These are phyloP conservation scores for Phortica magna DNA, from an alignment of 2,888 invertebrate genomes.

Conservation along the genomic window DNA sequence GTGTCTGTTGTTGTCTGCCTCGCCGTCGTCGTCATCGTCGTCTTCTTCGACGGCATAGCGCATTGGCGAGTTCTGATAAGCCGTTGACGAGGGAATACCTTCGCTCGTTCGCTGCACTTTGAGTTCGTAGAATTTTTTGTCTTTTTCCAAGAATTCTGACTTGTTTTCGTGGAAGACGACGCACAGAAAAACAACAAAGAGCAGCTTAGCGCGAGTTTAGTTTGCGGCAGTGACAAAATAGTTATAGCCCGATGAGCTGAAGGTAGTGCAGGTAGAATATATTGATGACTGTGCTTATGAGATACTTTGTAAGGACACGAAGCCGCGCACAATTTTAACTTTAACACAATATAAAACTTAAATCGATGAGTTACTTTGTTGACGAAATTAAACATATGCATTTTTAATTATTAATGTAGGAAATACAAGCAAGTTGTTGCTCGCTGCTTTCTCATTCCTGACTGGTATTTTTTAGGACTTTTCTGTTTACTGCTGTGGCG, in stretches of 20 bases:
- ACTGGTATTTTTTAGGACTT: no score
- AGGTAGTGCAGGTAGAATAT: not conserved
- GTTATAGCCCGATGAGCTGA: not conserved
- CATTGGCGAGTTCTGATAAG: slow-evolving; percentile 70
- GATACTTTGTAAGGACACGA: not conserved
- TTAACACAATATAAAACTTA: no score
- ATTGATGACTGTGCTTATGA: not conserved
- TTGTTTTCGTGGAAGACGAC: slow-evolving; percentile 58
- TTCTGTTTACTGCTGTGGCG: no score
- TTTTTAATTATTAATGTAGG: no score
- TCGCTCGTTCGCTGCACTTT: slow-evolving; percentile 38
- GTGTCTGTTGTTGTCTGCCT: not conserved
- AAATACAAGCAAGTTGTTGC: no score
- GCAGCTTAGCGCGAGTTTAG: slow-evolving; percentile 42
- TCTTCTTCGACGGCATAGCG: slow-evolving; percentile 55
- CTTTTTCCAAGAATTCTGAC: slow-evolving; percentile 74
- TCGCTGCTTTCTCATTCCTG: no score
- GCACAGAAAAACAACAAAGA: slow-evolving; percentile 38
- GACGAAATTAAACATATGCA: no score
- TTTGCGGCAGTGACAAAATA: slow-evolving; percentile 49
- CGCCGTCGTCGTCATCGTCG: slow-evolving; percentile 43
- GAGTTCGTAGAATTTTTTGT: slow-evolving; percentile 73
- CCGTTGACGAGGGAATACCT: slow-evolving; percentile 74
- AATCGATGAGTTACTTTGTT: not conserved
- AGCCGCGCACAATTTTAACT: no score